phyloP scores from a whole-genome alignment of 1,140 invertebrate species.

The Elysia chlorotica region DNA sequence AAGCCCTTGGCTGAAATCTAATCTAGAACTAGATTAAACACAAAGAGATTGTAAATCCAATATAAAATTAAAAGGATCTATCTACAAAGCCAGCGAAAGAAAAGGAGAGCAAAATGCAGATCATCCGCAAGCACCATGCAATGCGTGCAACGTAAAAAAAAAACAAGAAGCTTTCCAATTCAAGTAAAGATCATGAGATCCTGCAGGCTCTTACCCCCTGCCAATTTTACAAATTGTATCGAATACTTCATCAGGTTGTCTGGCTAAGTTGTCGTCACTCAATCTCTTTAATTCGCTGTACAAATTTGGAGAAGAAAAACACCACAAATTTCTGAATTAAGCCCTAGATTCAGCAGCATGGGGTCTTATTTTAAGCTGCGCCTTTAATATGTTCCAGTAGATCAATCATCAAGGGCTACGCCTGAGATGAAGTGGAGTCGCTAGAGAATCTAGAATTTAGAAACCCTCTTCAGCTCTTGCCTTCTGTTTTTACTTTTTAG shows the following conservation, averaged over 20 bases:
- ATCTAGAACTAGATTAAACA: too few species aligned
- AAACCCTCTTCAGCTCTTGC: background rate
- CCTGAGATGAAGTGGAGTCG: background rate
- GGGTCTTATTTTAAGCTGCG: too few species aligned
- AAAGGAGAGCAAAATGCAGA: too few species aligned
- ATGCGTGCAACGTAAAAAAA: too few species aligned
- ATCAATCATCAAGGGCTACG: too few species aligned
- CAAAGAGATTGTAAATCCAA: too few species aligned
- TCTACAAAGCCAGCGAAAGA: too few species aligned
- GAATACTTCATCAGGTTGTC: constrained; percentile 62
- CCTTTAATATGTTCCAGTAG: too few species aligned
- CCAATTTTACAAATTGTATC: constrained; percentile 63
- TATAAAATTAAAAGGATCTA: too few species aligned
- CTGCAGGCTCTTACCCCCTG: constrained; percentile 53
- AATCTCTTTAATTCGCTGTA: constrained; percentile 57
- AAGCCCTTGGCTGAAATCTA: too few species aligned
- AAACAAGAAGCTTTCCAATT: background rate
- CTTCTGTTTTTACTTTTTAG: too few species aligned
- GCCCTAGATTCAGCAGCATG: too few species aligned
- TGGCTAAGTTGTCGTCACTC: constrained; percentile 60
- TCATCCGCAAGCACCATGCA: background rate
- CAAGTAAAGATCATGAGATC: background rate
- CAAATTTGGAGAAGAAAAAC: background rate
- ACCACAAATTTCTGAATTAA: background rate
- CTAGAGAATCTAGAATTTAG: background rate